These are phyloP conservation scores for Calephelis virginiensis DNA, from an alignment of 1,140 invertebrate species.

Conservation along the genomic window DNA sequence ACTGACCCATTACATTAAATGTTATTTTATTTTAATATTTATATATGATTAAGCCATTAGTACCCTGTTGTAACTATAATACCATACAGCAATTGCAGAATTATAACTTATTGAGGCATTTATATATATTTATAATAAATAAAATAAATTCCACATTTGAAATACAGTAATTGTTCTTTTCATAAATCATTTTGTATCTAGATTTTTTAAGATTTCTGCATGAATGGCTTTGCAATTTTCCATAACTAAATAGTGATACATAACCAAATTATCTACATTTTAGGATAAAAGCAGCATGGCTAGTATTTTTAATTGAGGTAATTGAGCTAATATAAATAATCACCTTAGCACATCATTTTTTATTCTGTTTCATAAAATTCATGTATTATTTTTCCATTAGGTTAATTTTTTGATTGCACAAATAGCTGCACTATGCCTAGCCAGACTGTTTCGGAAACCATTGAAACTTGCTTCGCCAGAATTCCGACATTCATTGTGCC, in stretches of 20 bases:
- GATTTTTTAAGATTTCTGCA: neutral
- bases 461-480: conserved; percentile 84
- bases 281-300: neutral
- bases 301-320: conserved; percentile 6
- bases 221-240: neutral
- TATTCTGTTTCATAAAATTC: conserved; percentile 33
- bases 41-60: too few relatives aligned
- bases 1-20: too few relatives aligned
- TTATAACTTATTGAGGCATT: too few relatives aligned
- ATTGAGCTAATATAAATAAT: conserved; percentile 15
- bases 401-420: conserved; percentile 92
- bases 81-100: too few relatives aligned
- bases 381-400: conserved; percentile 78
- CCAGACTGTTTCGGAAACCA: conserved; percentile 85
- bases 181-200: too few relatives aligned
- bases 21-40: too few relatives aligned
- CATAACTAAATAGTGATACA: neutral
- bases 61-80: too few relatives aligned
- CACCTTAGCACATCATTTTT: conserved; percentile 25
- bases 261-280: neutral
- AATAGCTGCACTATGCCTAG: conserved; percentile 86
- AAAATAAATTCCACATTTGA: too few relatives aligned
- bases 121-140: too few relatives aligned
- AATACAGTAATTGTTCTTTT: too few relatives aligned
- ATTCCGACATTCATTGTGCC: conserved; percentile 86